phyloP scores from a whole-genome alignment of 2,113 vertebrate species.

The Scolopax mira region DNA sequence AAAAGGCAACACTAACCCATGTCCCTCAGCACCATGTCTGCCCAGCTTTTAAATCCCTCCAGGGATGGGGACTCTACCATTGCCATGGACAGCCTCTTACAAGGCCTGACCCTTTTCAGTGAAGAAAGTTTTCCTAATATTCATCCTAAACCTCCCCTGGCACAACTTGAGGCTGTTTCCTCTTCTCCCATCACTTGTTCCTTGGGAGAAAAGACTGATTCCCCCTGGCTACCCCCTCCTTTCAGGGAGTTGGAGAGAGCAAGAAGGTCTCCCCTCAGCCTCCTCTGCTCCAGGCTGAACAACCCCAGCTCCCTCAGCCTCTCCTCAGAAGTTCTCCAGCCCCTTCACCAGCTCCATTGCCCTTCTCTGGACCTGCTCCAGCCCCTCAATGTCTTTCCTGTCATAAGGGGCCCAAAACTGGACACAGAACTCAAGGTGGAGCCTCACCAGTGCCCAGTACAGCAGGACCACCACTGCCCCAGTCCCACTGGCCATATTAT shows the following conservation, averaged over 20 bases:
- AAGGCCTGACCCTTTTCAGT: not conserved
- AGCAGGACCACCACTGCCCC: not conserved
- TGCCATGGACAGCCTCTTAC: not conserved
- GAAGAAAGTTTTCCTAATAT: not conserved
- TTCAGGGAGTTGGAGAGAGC: not conserved
- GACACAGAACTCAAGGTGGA: not conserved
- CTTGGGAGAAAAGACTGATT: not conserved
- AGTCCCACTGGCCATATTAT: not conserved
- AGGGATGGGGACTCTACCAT: no score
- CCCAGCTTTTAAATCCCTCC: not conserved
- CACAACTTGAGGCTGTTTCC: not conserved
- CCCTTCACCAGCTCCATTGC: not conserved
- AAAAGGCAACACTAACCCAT: no score
- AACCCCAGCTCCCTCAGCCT: not conserved
- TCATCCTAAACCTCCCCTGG: not conserved
- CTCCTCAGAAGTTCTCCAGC: not conserved
- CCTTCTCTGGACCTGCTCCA: not conserved
- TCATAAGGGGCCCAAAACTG: not conserved
- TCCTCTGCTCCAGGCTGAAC: not conserved
- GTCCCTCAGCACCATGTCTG: no score
- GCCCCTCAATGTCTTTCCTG: not conserved
- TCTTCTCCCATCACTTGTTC: not conserved
- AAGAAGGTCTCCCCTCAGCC: not conserved
- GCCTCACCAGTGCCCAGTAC: not conserved
- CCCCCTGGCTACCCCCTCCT: not conserved